A percentile compares a stretch with the other conserved stretches of the same genome.
phyloP scores from a whole-genome alignment of 2,888 invertebrate species.

The Galerucella calmariensis region DNA sequence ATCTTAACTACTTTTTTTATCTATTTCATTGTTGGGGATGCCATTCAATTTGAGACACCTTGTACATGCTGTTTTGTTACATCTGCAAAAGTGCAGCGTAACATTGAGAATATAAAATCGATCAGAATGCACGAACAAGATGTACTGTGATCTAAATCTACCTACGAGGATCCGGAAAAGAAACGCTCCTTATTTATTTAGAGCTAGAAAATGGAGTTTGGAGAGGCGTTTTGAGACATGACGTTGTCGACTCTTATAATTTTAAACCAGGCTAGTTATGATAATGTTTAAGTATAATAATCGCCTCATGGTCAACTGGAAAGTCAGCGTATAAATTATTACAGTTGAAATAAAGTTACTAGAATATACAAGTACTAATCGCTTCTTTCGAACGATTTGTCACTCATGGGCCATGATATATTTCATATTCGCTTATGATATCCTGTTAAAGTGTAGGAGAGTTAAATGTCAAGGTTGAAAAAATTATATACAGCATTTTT shows the following conservation, averaged over 20 bases:
- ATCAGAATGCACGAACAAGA: slow-evolving; percentile 22
- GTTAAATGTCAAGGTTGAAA: not conserved
- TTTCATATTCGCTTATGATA: too few relatives aligned
- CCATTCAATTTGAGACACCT: too few relatives aligned
- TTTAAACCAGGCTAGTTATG: not conserved
- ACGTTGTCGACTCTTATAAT: not conserved
- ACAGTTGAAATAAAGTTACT: too few relatives aligned
- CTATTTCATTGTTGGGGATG: too few relatives aligned
- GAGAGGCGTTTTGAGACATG: slow-evolving; percentile 1
- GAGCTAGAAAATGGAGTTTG: slow-evolving; percentile 20
- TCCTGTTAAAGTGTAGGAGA: not conserved
- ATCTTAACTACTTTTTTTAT: too few relatives aligned
- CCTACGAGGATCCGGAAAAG: slow-evolving; percentile 18
- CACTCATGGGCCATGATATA: too few relatives aligned
- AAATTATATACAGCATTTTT: slow-evolving; percentile 9
- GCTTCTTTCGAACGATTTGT: too few relatives aligned
- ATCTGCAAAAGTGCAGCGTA: slow-evolving; percentile 6
- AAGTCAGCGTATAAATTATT: too few relatives aligned
- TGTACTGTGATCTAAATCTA: slow-evolving; percentile 27
- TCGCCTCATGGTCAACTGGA: too few relatives aligned
- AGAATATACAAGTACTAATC: too few relatives aligned
- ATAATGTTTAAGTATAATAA: not conserved
- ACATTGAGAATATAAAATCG: slow-evolving; percentile 29
- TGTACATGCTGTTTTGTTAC: too few relatives aligned
- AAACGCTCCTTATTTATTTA: slow-evolving; percentile 31